Evolutionary conservation across 2,888 invertebrate species (phyloP), one percentile per base, ranked within the genome.

Genomic region (Tetropium fuscum): DNA sequence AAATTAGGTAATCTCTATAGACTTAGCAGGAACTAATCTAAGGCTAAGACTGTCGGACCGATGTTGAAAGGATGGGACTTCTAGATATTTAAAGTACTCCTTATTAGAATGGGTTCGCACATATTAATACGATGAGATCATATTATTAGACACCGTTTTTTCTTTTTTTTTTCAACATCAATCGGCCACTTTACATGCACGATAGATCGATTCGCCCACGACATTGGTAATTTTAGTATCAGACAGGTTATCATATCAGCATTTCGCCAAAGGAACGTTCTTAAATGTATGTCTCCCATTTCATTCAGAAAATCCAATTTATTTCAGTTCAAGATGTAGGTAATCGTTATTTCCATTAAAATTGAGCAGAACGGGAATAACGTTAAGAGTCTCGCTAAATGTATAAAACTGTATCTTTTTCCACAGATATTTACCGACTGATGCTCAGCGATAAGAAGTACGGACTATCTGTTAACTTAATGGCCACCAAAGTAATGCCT

Each of bases 401-500:
- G 30, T 18, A 16, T 41, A n/a, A 41, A 25, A 41, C 18, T 25
- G n/a, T 15, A 36, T 36, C 20, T 51, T 51, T 40, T 74, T 62
- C 67, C 84, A 83, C 86, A 97, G 97, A 92, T 82, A 94, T 97
- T 77, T 97, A 97, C 84, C 90, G 93, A 76, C 86, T 92, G 76
- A 91, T 97, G 90, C 85, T 97, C 71, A 88, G 89, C 78, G 96
- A 97, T 82, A 93, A 92, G 81, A 93, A 91, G 78, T 97, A 93
- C 81, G 96, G 95, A 32, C 84, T 98, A 69, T 93, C 93, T 2
- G 90, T 95, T 43, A 94, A 91, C 78, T 85, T 96, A 73, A 93
- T 98, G 90, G 97, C 97, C 4, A 95, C 94, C 7, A 90, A 93
- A 78, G 94, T 97, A 74, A 92, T 98, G 88, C 98, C 97, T 4